Evolutionary conservation across 2,113 vertebrate species (phyloP).

Genomic region (Empidonax alnorum): DNA sequence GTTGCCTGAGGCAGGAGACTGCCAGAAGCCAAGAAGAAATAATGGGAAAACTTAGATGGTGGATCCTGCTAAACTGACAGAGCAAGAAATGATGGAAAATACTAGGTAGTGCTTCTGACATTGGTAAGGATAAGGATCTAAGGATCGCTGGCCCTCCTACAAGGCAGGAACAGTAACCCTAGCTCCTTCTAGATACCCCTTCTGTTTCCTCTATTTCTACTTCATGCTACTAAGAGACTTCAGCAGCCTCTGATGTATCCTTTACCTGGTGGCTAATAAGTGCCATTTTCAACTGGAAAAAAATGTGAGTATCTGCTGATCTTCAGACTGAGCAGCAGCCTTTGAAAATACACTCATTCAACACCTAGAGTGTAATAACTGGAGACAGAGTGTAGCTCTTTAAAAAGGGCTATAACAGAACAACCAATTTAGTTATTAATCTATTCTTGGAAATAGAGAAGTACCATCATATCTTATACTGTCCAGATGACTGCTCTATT

Average conservation of each 20-base stretch:
- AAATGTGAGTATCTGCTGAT: background rate
- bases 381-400: background rate
- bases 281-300: background rate
- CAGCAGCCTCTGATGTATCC: background rate
- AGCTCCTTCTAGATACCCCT: rapidly evolving
- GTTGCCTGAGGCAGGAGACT: background rate
- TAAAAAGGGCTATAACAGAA: constrained; percentile 1
- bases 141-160: background rate
- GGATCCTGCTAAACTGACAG: background rate
- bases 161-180: background rate
- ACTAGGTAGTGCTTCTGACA: background rate
- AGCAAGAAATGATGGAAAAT: background rate
- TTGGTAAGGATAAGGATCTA: background rate
- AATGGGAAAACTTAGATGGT: background rate
- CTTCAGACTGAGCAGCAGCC: background rate
- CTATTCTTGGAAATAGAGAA: constrained; percentile 15
- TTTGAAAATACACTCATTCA: background rate
- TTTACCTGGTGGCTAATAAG: background rate
- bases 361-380: background rate
- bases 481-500: constrained; percentile 42
- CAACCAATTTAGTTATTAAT: constrained; percentile 25
- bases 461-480: background rate
- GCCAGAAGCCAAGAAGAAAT: background rate
- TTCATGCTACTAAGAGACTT: background rate
- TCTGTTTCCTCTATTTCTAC: background rate